Percentiles rank a stretch among this genome's conserved stretches.
phyloP scores from a whole-genome alignment of 64 coral and sea anemone genomes.

The Stylophora pistillata region DNA sequence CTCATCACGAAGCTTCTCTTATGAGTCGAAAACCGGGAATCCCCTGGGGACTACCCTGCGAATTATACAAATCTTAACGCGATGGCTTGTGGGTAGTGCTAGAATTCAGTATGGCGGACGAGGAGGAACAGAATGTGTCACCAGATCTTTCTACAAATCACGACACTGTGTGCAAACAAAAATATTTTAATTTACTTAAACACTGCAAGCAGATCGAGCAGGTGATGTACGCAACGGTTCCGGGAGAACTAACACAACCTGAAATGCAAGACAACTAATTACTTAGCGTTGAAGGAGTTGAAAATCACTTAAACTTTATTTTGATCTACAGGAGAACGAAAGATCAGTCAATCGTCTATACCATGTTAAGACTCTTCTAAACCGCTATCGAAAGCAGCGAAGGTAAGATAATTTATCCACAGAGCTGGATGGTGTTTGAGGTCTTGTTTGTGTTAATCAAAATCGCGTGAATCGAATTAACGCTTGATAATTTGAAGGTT shows the following conservation, averaged over 20 bases:
- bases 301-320: neutral
- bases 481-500: no score
- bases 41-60: no score
- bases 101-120: conserved; percentile 60
- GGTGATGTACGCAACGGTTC: conserved; percentile 15
- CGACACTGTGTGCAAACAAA: conserved; percentile 64
- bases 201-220: conserved; percentile 58
- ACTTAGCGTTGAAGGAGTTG: neutral
- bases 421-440: no score
- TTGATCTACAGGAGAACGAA: conserved; percentile 60
- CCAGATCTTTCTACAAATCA: neutral
- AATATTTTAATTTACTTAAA: conserved; percentile 65
- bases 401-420: conserved; percentile 34
- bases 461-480: no score
- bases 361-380: conserved; percentile 57
- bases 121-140: neutral
- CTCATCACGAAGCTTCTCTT: no score
- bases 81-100: neutral
- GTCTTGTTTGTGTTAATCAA: no score
- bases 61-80: neutral
- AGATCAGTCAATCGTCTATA: conserved; percentile 69
- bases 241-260: neutral
- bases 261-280: neutral
- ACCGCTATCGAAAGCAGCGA: conserved; percentile 60
- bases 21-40: no score